Conservation (phyloP, 2,797 vertebrate genomes). For the Hoplostethus mediterraneus region DNA sequence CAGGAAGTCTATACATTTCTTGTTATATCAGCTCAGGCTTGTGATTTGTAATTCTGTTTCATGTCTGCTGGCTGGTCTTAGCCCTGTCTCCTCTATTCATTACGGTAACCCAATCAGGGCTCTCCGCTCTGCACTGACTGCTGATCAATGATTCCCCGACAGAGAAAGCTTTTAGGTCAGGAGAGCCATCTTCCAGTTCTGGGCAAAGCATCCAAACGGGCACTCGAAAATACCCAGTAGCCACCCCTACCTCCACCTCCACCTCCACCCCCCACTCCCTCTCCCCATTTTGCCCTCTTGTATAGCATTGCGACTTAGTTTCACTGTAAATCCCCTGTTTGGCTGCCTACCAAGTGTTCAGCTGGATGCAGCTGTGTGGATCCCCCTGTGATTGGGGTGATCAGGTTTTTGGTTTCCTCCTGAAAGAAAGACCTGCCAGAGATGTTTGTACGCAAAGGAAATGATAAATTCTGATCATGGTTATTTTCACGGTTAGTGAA, state of each 20-base stretch:
- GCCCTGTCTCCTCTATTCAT: constrained; percentile 58
- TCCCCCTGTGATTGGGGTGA: constrained; percentile 49
- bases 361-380: constrained; percentile 40
- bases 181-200: constrained; percentile 66
- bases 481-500: background rate
- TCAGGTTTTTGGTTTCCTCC: constrained; percentile 36
- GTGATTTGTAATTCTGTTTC: constrained; percentile 43
- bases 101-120: constrained; percentile 63
- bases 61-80: constrained; percentile 24
- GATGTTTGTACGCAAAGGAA: background rate
- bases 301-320: constrained; percentile 48
- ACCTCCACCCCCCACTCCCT: background rate
- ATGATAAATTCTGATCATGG: background rate
- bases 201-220: constrained; percentile 69
- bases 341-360: constrained; percentile 49
- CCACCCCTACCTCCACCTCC: constrained; percentile 35
- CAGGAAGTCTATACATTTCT: constrained; percentile 14
- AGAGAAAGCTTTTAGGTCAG: constrained; percentile 71
- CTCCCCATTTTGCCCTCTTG: constrained; percentile 36
- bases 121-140: constrained; percentile 42
- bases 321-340: constrained; percentile 69
- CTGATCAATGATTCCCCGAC: constrained; percentile 62
- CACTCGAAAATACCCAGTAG: constrained; percentile 55
- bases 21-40: constrained; percentile 27
- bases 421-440: background rate